These are phyloP conservation scores for Holothuria scabra DNA, from an alignment of 53 echinoderm and acorn worm genomes.

Conservation along the genomic window DNA sequence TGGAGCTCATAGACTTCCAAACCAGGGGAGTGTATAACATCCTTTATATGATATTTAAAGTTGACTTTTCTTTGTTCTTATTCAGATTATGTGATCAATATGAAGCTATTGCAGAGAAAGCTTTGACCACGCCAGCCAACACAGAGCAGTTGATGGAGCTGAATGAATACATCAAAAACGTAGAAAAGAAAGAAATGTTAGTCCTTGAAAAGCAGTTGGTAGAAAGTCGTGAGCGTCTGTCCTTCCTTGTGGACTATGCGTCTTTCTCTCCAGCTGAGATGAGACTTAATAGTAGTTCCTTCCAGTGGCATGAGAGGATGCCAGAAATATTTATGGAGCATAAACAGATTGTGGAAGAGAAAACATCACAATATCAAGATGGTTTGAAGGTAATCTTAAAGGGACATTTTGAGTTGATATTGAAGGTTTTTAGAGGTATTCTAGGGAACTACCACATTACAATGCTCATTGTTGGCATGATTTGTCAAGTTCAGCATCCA, in stretches of 20 bases:
- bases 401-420: too few species aligned
- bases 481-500: too few species aligned
- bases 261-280: constrained; percentile 99
- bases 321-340: constrained; percentile 97
- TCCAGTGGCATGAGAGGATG: constrained; percentile 99
- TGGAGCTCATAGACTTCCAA: too few species aligned
- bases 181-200: constrained; percentile 91
- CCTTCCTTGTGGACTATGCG: constrained; percentile 94
- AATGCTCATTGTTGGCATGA: too few species aligned
- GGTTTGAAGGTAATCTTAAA: constrained; percentile 76
- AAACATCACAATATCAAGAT: constrained; percentile 88
- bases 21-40: too few species aligned
- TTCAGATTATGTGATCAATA: constrained; percentile 88
- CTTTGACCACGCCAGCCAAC: constrained; percentile 94
- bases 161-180: constrained; percentile 74
- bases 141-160: constrained; percentile 98
- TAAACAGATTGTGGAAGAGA: constrained; percentile 87
- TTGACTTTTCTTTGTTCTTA: neutral
- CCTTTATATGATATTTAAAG: too few species aligned
- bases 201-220: constrained; percentile 89
- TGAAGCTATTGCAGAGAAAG: constrained; percentile 95
- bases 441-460: too few species aligned
- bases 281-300: constrained; percentile 97
- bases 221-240: constrained; percentile 85
- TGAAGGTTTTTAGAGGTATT: too few species aligned